Conservation (phyloP, 2,888 invertebrate species). For the Oxyscelio sp. region DNA sequence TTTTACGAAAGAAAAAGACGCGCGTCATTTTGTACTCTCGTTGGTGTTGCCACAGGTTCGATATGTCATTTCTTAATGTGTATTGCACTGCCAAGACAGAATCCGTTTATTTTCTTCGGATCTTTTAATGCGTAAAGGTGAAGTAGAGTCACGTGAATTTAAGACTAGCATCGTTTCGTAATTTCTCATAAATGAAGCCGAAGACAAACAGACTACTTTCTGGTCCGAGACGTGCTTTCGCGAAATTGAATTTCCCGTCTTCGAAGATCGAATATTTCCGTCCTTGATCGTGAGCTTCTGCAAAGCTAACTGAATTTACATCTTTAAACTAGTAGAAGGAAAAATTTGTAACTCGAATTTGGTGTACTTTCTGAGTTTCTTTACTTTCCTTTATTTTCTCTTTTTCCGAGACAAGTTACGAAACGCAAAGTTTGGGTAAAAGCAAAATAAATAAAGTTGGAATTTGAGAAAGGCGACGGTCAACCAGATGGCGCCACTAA, state of each 20-base stretch:
- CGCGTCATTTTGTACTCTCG: no score
- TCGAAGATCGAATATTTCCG: conserved; percentile 44
- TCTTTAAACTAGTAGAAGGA: background rate
- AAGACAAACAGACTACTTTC: conserved; percentile 46
- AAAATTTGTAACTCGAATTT: background rate
- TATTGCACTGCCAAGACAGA: conserved; percentile 28
- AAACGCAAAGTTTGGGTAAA: no score
- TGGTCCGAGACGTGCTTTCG: conserved; percentile 52
- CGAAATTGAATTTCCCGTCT: conserved; percentile 50
- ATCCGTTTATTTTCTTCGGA: conserved; percentile 8
- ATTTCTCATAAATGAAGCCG: conserved; percentile 18
- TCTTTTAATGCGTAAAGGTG: no score
- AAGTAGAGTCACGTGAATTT: conserved; percentile 51
- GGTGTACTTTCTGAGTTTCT: background rate
- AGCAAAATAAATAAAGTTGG: no score
- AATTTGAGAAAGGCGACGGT: background rate
- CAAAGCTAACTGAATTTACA: conserved; percentile 31
- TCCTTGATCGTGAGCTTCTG: conserved; percentile 35
- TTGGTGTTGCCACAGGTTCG: no score
- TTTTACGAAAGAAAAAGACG: no score
- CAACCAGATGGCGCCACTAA: background rate
- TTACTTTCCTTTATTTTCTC: background rate
- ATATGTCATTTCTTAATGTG: no score
- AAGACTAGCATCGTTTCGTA: conserved; percentile 33
- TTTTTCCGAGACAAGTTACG: no score